Evolutionary conservation across 2,797 vertebrate genomes (phyloP).

Genomic region (Lindbergichthys nudifrons): DNA sequence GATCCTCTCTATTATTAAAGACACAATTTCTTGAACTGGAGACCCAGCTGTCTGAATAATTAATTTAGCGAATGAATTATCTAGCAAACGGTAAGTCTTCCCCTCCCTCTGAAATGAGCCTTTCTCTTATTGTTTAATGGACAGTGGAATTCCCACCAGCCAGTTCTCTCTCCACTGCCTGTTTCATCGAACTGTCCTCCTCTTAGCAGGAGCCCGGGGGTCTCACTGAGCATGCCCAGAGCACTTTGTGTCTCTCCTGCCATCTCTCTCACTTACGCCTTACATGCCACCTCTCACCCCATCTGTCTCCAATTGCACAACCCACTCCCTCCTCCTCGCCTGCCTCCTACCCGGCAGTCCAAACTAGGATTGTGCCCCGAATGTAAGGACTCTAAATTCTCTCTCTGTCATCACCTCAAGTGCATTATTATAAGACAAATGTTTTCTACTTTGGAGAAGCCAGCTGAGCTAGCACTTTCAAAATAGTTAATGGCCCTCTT

Average conservation of each 20-base stretch:
- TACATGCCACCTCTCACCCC: constrained; percentile 77
- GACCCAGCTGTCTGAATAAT: constrained; percentile 89
- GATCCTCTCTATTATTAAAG: constrained; percentile 87
- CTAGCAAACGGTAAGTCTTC: constrained; percentile 77
- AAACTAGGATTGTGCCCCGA: constrained; percentile 49
- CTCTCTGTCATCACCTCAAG: constrained; percentile 56
- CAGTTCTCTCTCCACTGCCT: constrained; percentile 41
- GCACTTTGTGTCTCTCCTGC: constrained; percentile 62
- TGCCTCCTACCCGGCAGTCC: constrained; percentile 54
- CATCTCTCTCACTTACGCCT: constrained; percentile 79
- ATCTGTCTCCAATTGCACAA: constrained; percentile 74
- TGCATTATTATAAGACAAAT: constrained; percentile 42
- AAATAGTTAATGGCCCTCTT: background rate
- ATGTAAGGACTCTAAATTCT: constrained; percentile 52
- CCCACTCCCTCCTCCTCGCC: constrained; percentile 51
- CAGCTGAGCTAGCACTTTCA: constrained; percentile 1
- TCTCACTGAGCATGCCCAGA: constrained; percentile 75
- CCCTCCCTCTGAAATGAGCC: constrained; percentile 76
- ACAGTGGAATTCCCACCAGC: constrained; percentile 81
- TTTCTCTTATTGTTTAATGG: constrained; percentile 84
- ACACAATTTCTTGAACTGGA: constrained; percentile 87
- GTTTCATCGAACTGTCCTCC: constrained; percentile 43
- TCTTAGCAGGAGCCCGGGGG: constrained; percentile 47
- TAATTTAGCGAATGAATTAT: constrained; percentile 87
- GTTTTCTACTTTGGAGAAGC: constrained; percentile 13